Evolutionary conservation across 2,113 vertebrate species (phyloP), one percentile per base, ranked within the genome.

Genomic region (Tyto alba): DNA sequence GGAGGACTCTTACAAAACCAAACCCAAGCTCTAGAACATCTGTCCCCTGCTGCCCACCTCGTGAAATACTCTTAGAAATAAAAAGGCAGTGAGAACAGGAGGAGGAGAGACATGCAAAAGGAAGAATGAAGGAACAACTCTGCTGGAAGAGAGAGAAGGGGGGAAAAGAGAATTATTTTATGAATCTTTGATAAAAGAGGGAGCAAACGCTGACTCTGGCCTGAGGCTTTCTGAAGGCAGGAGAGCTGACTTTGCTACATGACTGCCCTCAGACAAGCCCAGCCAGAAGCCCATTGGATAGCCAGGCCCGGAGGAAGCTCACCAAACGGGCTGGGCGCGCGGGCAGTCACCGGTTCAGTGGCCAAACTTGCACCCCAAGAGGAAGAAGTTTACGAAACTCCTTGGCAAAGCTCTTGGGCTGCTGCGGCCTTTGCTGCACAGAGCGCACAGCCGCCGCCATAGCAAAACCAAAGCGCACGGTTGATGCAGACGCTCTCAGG

Each of bases 191-290:
- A 56, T 52, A 89, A 59, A 88, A 77, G 25, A 73, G 13, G 21
- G 32, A 90, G 38, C 59, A 88, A 87, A 89, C 3, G 3, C 1
- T 72, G 73, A 29, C 41, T 55, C 32, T 52, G 69, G 56, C 25
- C 43, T 3, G 29, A 73, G 52, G 73, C 34, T 69, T 52, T 52
- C 47, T 40, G 38, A 34, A 90, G 74, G 43, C 52, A 30, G 3
- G 2, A 55, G 80, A 48, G 10, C 16, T 18, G 36, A 27, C 41
- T 67, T 62, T 71, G 82, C 82, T 47, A 52, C 4, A 1, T 9
- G 47, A 78, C 30, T 1, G 29, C 53, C 66, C 59, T 73, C 0
- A 1, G 53, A 56, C 0, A 1, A 18, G 14, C 1, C 0, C 0
- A 0, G 26, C 53, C 23, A 0, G 41, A 69, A 87, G 18, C 40